Conservation (phyloP, 2,797 vertebrate genomes). For the Catharus ustulatus region DNA sequence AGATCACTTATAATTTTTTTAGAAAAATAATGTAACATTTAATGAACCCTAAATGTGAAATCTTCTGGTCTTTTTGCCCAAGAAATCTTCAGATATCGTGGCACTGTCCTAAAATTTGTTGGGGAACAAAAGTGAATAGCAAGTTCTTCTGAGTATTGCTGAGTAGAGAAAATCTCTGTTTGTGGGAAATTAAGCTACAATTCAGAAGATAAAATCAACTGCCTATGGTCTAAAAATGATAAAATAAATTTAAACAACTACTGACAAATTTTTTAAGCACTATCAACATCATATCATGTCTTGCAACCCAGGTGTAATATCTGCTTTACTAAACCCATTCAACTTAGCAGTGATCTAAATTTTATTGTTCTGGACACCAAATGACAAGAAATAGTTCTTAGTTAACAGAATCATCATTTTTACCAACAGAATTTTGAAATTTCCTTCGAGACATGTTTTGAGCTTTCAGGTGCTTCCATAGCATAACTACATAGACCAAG, state of each 20-base stretch:
- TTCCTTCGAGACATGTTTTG: not conserved
- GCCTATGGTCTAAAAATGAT: not conserved
- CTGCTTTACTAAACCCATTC: not conserved
- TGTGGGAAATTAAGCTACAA: not conserved
- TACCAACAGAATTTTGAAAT: not conserved
- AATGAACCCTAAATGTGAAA: conserved; percentile 4
- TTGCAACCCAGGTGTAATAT: not conserved
- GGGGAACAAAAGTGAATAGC: not conserved
- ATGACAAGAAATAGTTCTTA: not conserved
- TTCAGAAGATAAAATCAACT: not conserved
- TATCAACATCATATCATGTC: not conserved
- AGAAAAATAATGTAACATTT: not conserved
- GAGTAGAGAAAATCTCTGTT: not conserved
- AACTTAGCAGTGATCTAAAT: not conserved
- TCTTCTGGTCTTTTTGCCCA: not conserved
- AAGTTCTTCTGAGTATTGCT: not conserved
- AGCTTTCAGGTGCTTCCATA: not conserved
- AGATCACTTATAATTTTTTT: not conserved
- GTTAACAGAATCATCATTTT: not conserved
- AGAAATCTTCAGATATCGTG: not conserved
- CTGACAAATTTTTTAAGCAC: not conserved
- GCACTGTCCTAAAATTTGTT: not conserved
- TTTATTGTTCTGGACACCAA: not conserved
- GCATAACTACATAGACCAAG: not conserved
- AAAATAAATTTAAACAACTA: not conserved